Evolutionary conservation across 2,797 vertebrate species (phyloP), one percentile per base, ranked within the genome.

Genomic region (Aphelocoma californica): DNA sequence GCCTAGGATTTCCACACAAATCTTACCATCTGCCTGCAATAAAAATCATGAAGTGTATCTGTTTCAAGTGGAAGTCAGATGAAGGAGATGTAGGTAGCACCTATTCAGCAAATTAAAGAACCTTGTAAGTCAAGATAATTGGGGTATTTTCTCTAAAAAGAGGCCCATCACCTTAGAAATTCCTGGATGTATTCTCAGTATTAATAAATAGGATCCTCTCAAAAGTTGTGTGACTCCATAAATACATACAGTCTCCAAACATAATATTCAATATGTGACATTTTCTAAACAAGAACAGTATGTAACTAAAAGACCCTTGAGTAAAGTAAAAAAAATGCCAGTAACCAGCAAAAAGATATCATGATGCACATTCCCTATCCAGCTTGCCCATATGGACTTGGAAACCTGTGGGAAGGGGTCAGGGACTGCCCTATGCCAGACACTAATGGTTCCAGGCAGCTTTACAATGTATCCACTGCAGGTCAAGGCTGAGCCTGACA

Each of bases 21-120:
- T 92, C 82, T 90, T 93, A 67, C 71, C 82, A 72, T 86, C 87
- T 92, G 73, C 57, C 82, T 90, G 83, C 82, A 90, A 86, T 79
- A 90, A 96, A 95, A 84, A 54, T 14, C 72, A 93, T 20, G 10
- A 82, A 93, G 90, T 89, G 31, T 88, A 75, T 93, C 83, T 78
- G 62, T 74, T 93, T 95, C 84, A 92, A 96, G 85, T 62, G n/a
- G 81, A 97, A 96, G 67, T 86, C 25, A 60, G 42, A 82, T 23
- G 66, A 94, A 91, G 82, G 69, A 92, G 81, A 92, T 48, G 32
- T 19, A 95, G 93, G 94, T 26, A 75, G 61, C 95, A 94, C 4
- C 2, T 14, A 79, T 58, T 65, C 83, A 77, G 48, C 70, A 97
- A 96, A 94, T 92, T 90, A 81, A 96, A 96, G 70, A 95, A 86